Base-by-base conservation (phyloP, 2,888 invertebrate species). In the Zaprionus obscuricornis region DNA sequence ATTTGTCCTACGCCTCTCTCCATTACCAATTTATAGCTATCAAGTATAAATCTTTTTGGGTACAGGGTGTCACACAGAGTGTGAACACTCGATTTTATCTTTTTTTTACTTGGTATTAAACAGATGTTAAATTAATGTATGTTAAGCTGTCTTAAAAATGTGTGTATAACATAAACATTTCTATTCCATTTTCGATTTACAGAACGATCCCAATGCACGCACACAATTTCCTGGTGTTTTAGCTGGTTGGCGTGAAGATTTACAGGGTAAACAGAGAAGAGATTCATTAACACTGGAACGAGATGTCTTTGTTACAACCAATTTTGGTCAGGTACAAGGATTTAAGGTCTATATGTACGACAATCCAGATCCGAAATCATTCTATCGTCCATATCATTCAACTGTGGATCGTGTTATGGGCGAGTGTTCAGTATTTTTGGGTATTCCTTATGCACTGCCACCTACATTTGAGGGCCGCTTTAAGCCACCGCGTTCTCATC, bases 391-490 rank as follows among this genome's bases (percentile, higher is more conserved):
- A 0, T 95, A 95, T 91, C 91, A 93, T 59, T 92, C 94, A 8
- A 94, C 94, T 1, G 95, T 96, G 7, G 96, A 97, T 83, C 92
- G 94, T 68, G 93, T 94, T 37, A 94, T 94, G 77, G 94, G 94
- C 7, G 92, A 93, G 74, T 95, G 94, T 0, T 94, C 95, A 0
- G 95, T 94, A 0, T 98, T 97, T 89, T 91, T 98, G 42, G 98
- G 98, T 0, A 96, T 98, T 71, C 98, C 98, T 0, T 98, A 98
- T 89, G 98, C 98, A 0, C 92, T 95, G 87, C 97, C 98, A 27
- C 98, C 98, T 0, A 93, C 94, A 0, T 92, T 93, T 33, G 96
- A 97, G 87, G 96, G 96, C 0, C 92, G 97, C 74, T 97, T 97
- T 87, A 96, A 95, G 93, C 96, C 96, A 0, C 96, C 96, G 0